These are phyloP conservation scores for Argya squamiceps DNA, from an alignment of 2,797 vertebrate genomes.

Conservation along the genomic window DNA sequence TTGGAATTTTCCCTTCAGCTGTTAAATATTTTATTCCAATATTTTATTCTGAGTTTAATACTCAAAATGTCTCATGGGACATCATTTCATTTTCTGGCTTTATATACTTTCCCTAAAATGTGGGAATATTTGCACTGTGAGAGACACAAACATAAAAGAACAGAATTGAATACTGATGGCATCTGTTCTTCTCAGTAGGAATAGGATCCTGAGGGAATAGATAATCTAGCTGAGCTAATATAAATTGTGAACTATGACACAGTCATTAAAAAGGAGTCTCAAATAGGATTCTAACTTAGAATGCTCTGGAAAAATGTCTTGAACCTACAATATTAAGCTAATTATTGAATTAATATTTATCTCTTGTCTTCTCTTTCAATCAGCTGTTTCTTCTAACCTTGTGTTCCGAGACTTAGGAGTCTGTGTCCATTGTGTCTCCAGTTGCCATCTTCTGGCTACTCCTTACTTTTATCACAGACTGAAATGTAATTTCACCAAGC, in stretches of 20 bases:
- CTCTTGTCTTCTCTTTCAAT: background rate
- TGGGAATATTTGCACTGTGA: background rate
- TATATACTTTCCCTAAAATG: background rate
- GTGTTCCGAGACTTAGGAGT: background rate
- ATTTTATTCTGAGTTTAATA: background rate
- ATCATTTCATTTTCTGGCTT: background rate
- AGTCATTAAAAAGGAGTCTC: background rate
- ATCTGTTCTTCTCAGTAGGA: conserved; percentile 7
- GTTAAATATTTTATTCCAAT: background rate
- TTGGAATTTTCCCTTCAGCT: background rate
- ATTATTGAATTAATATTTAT: background rate
- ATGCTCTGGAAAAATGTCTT: background rate
- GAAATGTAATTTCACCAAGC: background rate
- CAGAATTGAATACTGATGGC: background rate
- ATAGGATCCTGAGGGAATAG: background rate
- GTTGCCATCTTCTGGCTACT: background rate
- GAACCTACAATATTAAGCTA: background rate
- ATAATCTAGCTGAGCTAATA: background rate
- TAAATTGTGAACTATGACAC: background rate
- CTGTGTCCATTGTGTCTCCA: background rate
- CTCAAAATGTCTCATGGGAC: background rate
- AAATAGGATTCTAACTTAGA: background rate
- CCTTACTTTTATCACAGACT: background rate
- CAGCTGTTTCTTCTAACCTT: background rate
- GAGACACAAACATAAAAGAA: background rate